Conservation (phyloP, 2,113 vertebrate genomes). For the Philantomba maxwellii region DNA sequence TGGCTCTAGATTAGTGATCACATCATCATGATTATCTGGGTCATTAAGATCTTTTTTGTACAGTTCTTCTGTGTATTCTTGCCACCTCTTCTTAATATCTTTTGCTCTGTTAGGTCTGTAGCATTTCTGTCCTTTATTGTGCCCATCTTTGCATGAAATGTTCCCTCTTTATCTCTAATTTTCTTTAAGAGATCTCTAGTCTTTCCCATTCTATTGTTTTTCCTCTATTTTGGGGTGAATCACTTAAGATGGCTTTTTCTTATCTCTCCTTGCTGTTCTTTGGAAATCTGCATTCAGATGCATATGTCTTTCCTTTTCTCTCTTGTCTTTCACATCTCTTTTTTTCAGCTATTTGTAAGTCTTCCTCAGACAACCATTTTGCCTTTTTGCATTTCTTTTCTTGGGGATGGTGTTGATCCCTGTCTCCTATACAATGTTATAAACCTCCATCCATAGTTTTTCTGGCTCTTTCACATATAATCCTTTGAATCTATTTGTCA, state of each 20-base stretch:
- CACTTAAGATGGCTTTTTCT: not conserved
- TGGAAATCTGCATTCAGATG: not conserved
- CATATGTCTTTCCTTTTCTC: not conserved
- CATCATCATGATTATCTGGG: not conserved
- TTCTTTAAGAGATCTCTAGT: not conserved
- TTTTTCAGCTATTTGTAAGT: not conserved
- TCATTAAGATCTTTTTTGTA: not conserved
- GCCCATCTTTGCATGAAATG: not conserved
- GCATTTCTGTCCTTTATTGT: not conserved
- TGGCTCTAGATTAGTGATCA: not conserved
- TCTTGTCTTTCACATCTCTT: not conserved
- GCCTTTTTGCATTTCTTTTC: not conserved
- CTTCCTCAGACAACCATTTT: not conserved
- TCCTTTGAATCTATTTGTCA: not conserved
- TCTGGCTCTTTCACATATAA: not conserved
- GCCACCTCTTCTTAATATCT: not conserved
- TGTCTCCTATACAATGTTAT: not conserved
- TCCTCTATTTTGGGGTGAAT: not conserved
- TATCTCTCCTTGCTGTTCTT: not conserved
- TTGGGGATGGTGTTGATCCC: not conserved
- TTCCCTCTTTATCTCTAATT: not conserved
- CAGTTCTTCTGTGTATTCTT: not conserved
- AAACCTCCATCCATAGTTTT: not conserved
- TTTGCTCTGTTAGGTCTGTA: not conserved
- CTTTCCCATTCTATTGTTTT: not conserved